These are phyloP conservation scores for Neodiprion lecontei DNA, from an alignment of 1,140 invertebrate species.

Conservation along the genomic window DNA sequence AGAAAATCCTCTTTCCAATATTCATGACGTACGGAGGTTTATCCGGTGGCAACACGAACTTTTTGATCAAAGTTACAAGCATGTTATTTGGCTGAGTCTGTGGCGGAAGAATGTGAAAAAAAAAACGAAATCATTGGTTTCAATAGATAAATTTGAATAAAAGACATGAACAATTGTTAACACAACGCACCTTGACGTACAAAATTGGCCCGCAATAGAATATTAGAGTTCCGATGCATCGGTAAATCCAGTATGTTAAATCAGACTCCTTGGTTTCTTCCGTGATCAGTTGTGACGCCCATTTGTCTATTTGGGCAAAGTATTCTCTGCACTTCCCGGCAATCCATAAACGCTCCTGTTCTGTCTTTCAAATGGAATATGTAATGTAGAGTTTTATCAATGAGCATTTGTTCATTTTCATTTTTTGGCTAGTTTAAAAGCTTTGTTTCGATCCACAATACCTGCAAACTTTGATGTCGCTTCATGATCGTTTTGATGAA, in stretches of 20 bases:
- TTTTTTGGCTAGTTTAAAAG: not conserved
- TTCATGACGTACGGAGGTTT: slow-evolving; percentile 10
- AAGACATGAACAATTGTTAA: slow-evolving; percentile 13
- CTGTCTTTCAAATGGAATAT: slow-evolving; percentile 20
- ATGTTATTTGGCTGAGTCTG: slow-evolving; percentile 52
- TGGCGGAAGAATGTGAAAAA: not conserved
- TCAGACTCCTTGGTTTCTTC: slow-evolving; percentile 48
- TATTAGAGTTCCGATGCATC: slow-evolving; percentile 50
- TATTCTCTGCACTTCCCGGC: slow-evolving; percentile 43
- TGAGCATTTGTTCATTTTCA: slow-evolving; percentile 14
- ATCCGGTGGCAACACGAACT: slow-evolving; percentile 45
- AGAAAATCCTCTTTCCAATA: slow-evolving; percentile 47
- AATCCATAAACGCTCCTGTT: slow-evolving; percentile 29
- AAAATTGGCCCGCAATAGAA: slow-evolving; percentile 48
- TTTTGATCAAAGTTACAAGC: slow-evolving; percentile 46
- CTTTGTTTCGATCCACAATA: slow-evolving; percentile 25
- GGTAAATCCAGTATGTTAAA: slow-evolving; percentile 48
- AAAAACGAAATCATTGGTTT: slow-evolving; percentile 24
- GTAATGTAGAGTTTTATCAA: not conserved
- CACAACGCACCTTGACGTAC: slow-evolving; percentile 41
- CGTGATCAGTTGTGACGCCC: slow-evolving; percentile 47
- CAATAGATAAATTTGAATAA: slow-evolving; percentile 19
- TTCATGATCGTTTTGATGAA: slow-evolving; percentile 45
- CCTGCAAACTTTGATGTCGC: slow-evolving; percentile 40
- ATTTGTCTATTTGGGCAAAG: slow-evolving; percentile 55